These are phyloP conservation scores for Epirrhoe tristata DNA, from an alignment of 2,888 invertebrate genomes.

Conservation along the genomic window DNA sequence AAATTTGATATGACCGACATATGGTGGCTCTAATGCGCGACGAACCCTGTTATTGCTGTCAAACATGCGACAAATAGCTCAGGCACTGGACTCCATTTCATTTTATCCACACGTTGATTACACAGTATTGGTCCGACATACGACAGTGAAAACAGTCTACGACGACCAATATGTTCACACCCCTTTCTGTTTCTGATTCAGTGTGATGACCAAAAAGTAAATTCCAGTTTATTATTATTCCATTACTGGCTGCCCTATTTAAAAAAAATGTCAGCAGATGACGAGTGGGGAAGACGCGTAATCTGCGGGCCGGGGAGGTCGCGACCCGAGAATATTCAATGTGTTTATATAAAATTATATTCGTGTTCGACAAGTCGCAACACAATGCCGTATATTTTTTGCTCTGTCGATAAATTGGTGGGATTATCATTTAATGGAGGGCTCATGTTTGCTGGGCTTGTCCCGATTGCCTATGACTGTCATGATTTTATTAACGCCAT, in stretches of 20 bases:
- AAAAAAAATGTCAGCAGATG: slow-evolving; percentile 85
- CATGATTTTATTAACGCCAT: slow-evolving; percentile 83
- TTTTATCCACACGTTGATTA: slow-evolving; percentile 81
- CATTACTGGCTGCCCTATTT: slow-evolving; percentile 82
- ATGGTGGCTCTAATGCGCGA: slow-evolving; percentile 81
- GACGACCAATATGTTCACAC: slow-evolving; percentile 82
- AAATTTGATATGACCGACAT: slow-evolving; percentile 86
- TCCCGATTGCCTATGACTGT: slow-evolving; percentile 81
- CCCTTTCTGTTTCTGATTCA: slow-evolving; percentile 82
- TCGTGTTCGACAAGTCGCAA: slow-evolving; percentile 83
- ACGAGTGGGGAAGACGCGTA: slow-evolving; percentile 73
- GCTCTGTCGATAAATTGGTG: slow-evolving; percentile 81
- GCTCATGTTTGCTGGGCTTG: slow-evolving; percentile 82
- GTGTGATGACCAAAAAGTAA: slow-evolving; percentile 83
- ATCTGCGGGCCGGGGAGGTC: slow-evolving; percentile 71
- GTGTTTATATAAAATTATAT: slow-evolving; percentile 85
- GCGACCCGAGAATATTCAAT: slow-evolving; percentile 79
- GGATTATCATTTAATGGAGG: slow-evolving; percentile 86
- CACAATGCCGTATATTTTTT: slow-evolving; percentile 83
- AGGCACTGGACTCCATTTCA: slow-evolving; percentile 74
- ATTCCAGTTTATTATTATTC: slow-evolving; percentile 86
- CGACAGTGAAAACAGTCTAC: slow-evolving; percentile 80
- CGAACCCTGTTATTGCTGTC: slow-evolving; percentile 84
- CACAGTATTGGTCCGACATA: slow-evolving; percentile 80
- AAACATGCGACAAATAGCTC: slow-evolving; percentile 85